Base-by-base conservation (phyloP, 2,888 invertebrate species). In the Sphinx pinastri region DNA sequence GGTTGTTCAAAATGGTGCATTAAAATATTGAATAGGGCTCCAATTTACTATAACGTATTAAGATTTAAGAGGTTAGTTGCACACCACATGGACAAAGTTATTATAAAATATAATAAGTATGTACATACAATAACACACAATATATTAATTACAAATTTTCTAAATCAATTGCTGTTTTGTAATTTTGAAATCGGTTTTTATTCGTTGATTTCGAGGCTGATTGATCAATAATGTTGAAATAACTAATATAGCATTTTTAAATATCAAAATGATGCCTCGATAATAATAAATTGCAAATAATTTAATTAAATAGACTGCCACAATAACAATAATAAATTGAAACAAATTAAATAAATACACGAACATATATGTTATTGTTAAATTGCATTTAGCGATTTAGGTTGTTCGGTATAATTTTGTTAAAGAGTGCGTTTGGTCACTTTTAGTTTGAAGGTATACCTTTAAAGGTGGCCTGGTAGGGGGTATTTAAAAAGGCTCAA, bases 301-400 rank as follows among this genome's bases (percentile, higher is more conserved):
- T 38, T 38, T 38, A 38, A 38, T 8, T 0, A 38, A 38, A 38
- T 4, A 38, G 38, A 38, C 38, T 38, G 3, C 38, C 38, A 38
- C 38, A 38, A 8, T 38, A 38, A 8, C 4, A 38, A 38, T 38
- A 2, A 38, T 38, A 0, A 38, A 38, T 38, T 38, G 38, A 38
- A 38, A 38, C 38, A 55, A 68, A 68, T 55, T 31, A 10, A n/a
- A 38, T 59, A 19, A 38, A 45, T 68, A 60, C 52, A 45, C 16
- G 52, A 16, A 52, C 59, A 68, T 52, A 58, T 14, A 45, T 54
- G 60, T 63, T 68, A 68, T 52, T 75, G 75, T 82, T 82, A 84
- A 84, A 86, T 87, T 88, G 89, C 88, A 80, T 87, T 85, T 83
- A 86, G 88, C 88, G 77, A 80, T 85, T 88, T 81, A 79, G 79